These are phyloP conservation scores for Brachyopa scutellaris DNA, from an alignment of 2,888 invertebrate species.

Conservation along the genomic window DNA sequence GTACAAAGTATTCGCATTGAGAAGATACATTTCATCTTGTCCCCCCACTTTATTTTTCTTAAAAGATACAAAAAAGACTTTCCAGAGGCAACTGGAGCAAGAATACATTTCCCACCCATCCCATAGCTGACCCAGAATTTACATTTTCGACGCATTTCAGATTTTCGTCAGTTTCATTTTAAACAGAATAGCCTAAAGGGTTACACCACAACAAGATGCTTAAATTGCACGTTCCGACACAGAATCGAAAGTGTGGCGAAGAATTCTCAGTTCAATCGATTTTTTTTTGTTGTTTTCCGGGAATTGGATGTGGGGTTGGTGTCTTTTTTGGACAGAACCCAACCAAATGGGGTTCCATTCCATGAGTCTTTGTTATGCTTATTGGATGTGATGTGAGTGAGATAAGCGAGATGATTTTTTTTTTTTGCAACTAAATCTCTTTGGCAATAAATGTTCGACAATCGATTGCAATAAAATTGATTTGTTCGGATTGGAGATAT, in stretches of 20 bases:
- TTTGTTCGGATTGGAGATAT: too few relatives aligned
- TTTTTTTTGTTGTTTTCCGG: not conserved
- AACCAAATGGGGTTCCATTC: not conserved
- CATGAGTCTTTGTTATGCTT: conserved; percentile 21
- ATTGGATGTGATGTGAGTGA: conserved; percentile 2
- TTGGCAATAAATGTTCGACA: conserved; percentile 24
- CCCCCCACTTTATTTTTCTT: not conserved
- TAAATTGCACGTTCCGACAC: conserved; percentile 5
- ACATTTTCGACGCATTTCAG: not conserved
- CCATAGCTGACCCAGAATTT: not conserved
- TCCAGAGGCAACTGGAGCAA: not conserved
- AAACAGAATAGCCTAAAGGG: conserved; percentile 10
- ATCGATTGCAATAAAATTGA: conserved; percentile 32
- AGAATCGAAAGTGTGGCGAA: not conserved
- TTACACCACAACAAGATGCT: not conserved
- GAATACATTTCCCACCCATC: conserved; percentile 18
- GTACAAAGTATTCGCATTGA: not conserved
- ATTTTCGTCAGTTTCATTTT: conserved; percentile 2
- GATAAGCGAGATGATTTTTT: conserved; percentile 24
- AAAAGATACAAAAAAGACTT: conserved; percentile 1
- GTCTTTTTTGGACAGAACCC: not conserved
- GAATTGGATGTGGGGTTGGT: not conserved
- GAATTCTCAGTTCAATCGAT: not conserved
- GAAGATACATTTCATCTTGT: not conserved
- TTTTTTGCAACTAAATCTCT: conserved; percentile 9